Conservation (phyloP, 2,888 invertebrate species). For the Cheilosia variabilis region DNA sequence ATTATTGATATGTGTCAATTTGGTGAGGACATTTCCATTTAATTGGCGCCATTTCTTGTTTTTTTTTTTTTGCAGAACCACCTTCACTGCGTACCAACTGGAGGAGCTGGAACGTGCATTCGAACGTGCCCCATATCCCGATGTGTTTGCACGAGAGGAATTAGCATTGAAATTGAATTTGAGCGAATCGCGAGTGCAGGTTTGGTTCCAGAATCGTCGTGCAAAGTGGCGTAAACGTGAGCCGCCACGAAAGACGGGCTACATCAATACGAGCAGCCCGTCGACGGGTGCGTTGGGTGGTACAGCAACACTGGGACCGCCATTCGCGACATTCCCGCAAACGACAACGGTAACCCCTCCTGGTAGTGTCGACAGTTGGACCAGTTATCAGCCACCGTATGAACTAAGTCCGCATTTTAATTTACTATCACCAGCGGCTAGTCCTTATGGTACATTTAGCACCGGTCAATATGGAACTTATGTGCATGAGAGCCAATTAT, state of each 20-base stretch:
- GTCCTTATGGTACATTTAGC: conserved; percentile 87
- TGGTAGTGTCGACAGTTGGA: conserved; percentile 91
- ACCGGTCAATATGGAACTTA: conserved; percentile 88
- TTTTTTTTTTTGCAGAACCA: conserved; percentile 88
- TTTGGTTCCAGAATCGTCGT: conserved; percentile 88
- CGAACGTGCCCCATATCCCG: conserved; percentile 97
- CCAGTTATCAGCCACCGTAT: conserved; percentile 89
- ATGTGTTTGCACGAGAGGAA: conserved; percentile 97
- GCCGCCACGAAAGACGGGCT: conserved; percentile 94
- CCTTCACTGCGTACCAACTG: conserved; percentile 97
- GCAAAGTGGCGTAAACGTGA: conserved; percentile 98
- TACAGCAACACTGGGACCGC: conserved; percentile 85
- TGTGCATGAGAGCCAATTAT: conserved; percentile 90
- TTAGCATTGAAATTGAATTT: conserved; percentile 94
- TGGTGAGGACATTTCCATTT: conserved; percentile 67
- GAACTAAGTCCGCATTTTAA: conserved; percentile 90
- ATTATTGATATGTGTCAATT: conserved; percentile 72
- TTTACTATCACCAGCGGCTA: conserved; percentile 88
- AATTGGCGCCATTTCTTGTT: conserved; percentile 64
- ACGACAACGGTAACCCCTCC: conserved; percentile 85
- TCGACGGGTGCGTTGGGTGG: conserved; percentile 84
- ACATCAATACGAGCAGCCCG: conserved; percentile 89
- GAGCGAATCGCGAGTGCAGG: conserved; percentile 90
- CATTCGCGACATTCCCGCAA: conserved; percentile 87
- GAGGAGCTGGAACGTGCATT: conserved; percentile 97